Percentiles rank a stretch among this genome's conserved stretches.
Evolutionary conservation across 2,113 vertebrate genomes (phyloP).

Genomic region (Perognathus longimembris): DNA sequence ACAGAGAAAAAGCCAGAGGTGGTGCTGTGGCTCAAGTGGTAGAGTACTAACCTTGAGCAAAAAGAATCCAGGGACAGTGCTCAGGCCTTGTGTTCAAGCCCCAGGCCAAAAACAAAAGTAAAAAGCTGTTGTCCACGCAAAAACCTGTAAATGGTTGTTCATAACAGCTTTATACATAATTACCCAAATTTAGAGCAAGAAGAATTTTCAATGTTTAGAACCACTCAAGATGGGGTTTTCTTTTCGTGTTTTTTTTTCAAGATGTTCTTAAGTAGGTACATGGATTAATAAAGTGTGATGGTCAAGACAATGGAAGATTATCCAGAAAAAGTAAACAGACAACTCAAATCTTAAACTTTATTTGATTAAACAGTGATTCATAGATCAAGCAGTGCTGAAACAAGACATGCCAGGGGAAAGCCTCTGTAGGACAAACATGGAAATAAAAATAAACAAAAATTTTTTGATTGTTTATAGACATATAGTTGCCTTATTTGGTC

Average conservation of each 20-base stretch:
- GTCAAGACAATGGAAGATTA: neutral
- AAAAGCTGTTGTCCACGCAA: neutral
- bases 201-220: no score
- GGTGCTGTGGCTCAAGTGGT: no score
- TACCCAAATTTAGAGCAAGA: neutral
- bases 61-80: no score
- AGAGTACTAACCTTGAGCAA: no score
- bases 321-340: neutral
- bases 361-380: neutral
- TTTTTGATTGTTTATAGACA: neutral
- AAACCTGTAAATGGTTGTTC: neutral
- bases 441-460: neutral
- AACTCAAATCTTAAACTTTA: neutral
- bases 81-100: no score
- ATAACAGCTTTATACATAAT: neutral
- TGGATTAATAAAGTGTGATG: neutral
- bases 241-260: no score
- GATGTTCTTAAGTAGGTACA: neutral
- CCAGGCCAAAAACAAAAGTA: no score
- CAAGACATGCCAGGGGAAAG: neutral
- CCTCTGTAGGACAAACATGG: neutral
- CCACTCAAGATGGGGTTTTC: no score
- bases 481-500: neutral
- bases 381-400: neutral
- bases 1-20: no score